A percentile compares a stretch with the other conserved stretches of the same genome.
Evolutionary conservation across 35 echinoderm and acorn worm genomes (phyloP).

Genomic region (Ptychodera flava): DNA sequence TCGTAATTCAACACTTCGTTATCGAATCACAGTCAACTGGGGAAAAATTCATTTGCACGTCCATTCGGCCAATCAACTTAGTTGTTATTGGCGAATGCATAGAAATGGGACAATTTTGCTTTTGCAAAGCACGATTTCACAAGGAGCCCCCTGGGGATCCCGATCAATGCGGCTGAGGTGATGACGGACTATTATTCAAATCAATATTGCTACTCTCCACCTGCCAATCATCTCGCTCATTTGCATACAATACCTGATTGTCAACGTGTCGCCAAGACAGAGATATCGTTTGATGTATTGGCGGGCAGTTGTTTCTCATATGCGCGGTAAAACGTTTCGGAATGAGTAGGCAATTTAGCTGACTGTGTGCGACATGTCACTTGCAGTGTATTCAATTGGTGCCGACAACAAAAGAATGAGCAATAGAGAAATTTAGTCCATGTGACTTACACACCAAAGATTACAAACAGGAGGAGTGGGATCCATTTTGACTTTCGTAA

Average conservation of each 20-base stretch:
- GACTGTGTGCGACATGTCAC: too few species aligned
- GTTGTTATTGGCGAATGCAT: neutral
- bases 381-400: too few species aligned
- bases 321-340: too few species aligned
- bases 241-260: neutral
- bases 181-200: neutral
- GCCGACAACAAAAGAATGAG: too few species aligned
- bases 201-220: neutral
- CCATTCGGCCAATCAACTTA: neutral
- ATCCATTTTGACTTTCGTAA: too few species aligned
- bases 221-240: neutral
- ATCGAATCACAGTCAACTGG: neutral
- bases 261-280: too few species aligned
- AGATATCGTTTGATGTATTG: too few species aligned
- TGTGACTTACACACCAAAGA: too few species aligned
- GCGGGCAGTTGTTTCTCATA: too few species aligned
- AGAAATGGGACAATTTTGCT: neutral
- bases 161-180: neutral
- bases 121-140: neutral
- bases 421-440: too few species aligned
- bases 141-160: neutral
- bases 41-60: neutral
- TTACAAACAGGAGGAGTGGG: too few species aligned
- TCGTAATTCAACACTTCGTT: neutral
- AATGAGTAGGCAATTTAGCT: too few species aligned